Conservation (phyloP, 2,113 vertebrate species). For the Cisticola juncidis region DNA sequence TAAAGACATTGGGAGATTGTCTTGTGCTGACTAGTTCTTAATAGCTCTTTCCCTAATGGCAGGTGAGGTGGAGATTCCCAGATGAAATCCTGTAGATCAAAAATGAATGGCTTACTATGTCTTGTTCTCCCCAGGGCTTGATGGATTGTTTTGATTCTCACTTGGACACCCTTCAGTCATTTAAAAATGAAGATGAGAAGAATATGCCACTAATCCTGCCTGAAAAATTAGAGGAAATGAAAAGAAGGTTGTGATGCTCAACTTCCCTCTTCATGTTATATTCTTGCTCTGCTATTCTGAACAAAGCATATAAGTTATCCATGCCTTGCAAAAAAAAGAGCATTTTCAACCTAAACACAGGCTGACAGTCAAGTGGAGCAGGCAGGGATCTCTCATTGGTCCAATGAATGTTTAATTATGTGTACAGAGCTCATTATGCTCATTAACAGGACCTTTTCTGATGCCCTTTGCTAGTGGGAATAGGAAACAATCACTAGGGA, state of each 20-base stretch:
- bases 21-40: neutral
- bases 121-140: slow-evolving; percentile 75
- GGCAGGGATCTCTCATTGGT: neutral
- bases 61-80: neutral
- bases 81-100: neutral
- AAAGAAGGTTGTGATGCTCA: slow-evolving; percentile 80
- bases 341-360: neutral
- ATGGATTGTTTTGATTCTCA: slow-evolving; percentile 82
- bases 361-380: neutral
- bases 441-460: neutral
- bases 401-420: neutral
- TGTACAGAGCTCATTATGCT: neutral
- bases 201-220: slow-evolving; percentile 79
- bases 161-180: slow-evolving; percentile 78
- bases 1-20: neutral
- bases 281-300: neutral
- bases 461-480: neutral
- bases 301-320: neutral
- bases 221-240: slow-evolving; percentile 90
- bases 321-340: neutral
- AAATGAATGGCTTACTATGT: neutral
- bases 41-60: neutral
- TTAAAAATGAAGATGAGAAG: slow-evolving; percentile 83
- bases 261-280: neutral
- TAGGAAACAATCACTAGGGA: neutral